Percentiles rank a stretch among this genome's conserved stretches.
Conservation (phyloP, 1,140 invertebrate genomes). For the Papilio dardanus region DNA sequence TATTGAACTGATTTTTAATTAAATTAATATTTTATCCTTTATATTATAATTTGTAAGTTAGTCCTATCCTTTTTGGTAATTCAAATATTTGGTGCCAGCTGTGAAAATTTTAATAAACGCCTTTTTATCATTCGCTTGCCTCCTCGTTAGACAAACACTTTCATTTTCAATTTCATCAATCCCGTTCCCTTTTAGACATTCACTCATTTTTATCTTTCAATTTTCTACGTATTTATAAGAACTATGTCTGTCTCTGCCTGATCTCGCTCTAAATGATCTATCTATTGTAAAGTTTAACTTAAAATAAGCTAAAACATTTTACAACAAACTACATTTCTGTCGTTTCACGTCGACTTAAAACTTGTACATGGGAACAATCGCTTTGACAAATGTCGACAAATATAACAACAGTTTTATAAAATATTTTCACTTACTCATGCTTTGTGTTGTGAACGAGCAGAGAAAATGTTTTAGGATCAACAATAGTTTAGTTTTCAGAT, state of each 20-base stretch:
- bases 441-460: not conserved
- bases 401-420: conserved; percentile 7
- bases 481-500: not conserved
- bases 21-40: not conserved
- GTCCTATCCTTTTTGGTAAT: conserved; percentile 8
- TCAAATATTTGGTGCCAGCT: conserved; percentile 13
- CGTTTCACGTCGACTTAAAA: not conserved
- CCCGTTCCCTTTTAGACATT: not conserved
- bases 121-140: not conserved
- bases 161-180: conserved; percentile 14
- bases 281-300: not conserved
- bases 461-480: conserved; percentile 6
- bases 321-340: not conserved
- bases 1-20: not conserved
- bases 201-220: not conserved
- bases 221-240: not conserved
- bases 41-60: not conserved
- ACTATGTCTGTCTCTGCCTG: not conserved
- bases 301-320: not conserved
- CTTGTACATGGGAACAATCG: not conserved
- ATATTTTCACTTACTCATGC: conserved; percentile 12
- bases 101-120: conserved; percentile 21
- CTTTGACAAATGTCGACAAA: conserved; percentile 18
- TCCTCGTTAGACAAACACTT: conserved; percentile 24
- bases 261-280: not conserved